Evolutionary conservation across 2,888 invertebrate species (phyloP), one percentile per base, ranked within the genome.

Genomic region (Leptinotarsa tumamoca): DNA sequence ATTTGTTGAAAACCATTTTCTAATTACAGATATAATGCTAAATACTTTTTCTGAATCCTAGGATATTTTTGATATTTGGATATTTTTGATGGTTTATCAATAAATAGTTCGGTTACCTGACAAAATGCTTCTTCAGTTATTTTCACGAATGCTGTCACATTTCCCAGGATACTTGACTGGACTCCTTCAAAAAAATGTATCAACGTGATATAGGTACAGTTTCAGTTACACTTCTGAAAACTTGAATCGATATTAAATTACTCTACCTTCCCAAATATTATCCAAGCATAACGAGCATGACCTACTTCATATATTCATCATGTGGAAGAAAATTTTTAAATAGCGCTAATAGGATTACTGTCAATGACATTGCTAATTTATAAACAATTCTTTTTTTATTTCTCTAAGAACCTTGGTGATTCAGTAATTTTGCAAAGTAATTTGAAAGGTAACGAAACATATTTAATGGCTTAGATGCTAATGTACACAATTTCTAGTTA

Each of bases 231-330:
- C 33, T 68, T 33, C 50, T 68, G n/a, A 68, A 63, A 68, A 71
- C 71, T 70, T 75, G 66, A 69, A 72, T 56, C 68, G 68, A 67
- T 71, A 74, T 67, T 67, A 63, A 66, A 43, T 56, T 54, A 66
- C 14, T 54, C 50, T 58, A 75, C 75, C 75, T 75, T 75, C 75
- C 75, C 71, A 75, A 71, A 69, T 75, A 52, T 63, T 72, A 72
- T 71, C 75, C 50, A 67, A 75, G 75, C 75, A 75, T 75, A 72
- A 75, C 75, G 69, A 63, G 67, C 72, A 68, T 75, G 75, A 69
- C 75, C 75, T 75, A 75, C 75, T 75, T 75, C 33, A 67, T 68
- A 50, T n/a, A 72, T 14, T 69, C 68, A 74, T 75, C 66, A 72
- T 50, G 69, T 49, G 43, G 72, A 75, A 75, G 75, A 68, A 69